Evolutionary conservation across 1,140 invertebrate genomes (phyloP).

Genomic region (Eumeta japonica): DNA sequence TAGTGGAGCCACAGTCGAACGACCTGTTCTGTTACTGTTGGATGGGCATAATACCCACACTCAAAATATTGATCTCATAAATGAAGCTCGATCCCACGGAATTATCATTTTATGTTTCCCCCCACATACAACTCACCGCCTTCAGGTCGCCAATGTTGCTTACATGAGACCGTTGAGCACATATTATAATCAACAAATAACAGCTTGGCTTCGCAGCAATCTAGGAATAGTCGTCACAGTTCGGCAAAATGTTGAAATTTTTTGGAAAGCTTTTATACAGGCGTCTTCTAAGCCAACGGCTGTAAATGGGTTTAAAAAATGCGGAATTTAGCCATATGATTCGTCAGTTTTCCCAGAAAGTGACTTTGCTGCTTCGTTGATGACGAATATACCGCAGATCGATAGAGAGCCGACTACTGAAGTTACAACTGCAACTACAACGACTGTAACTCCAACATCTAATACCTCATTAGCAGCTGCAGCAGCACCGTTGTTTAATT

Average conservation of each 20-base stretch:
- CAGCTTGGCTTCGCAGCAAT: constrained; percentile 25
- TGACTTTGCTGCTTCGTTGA: constrained; percentile 11
- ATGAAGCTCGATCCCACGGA: constrained; percentile 17
- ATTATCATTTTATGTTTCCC: constrained; percentile 31
- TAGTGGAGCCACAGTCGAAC: constrained; percentile 13
- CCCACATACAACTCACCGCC: too few relatives aligned
- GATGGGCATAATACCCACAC: constrained; percentile 23
- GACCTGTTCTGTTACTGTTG: constrained; percentile 18
- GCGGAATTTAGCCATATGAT: constrained; percentile 19
- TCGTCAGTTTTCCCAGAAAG: constrained; percentile 15
- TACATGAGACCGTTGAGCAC: constrained; percentile 32
- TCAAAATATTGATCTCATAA: constrained; percentile 22
- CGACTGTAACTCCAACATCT: constrained; percentile 1
- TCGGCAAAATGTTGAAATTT: constrained; percentile 19
- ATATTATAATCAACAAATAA: constrained; percentile 24
- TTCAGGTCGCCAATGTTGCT: too few relatives aligned
- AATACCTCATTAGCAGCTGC: background rate
- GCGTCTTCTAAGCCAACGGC: too few relatives aligned
- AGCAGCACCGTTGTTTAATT: background rate
- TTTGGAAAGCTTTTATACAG: constrained; percentile 23
- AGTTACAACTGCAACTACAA: background rate
- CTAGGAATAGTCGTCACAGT: constrained; percentile 19
- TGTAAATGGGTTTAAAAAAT: too few relatives aligned
- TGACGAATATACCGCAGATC: background rate
- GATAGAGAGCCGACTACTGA: constrained; percentile 3